Evolutionary conservation across 2,888 invertebrate species (phyloP).

Genomic region (Cataglyphis altisquamis): DNA sequence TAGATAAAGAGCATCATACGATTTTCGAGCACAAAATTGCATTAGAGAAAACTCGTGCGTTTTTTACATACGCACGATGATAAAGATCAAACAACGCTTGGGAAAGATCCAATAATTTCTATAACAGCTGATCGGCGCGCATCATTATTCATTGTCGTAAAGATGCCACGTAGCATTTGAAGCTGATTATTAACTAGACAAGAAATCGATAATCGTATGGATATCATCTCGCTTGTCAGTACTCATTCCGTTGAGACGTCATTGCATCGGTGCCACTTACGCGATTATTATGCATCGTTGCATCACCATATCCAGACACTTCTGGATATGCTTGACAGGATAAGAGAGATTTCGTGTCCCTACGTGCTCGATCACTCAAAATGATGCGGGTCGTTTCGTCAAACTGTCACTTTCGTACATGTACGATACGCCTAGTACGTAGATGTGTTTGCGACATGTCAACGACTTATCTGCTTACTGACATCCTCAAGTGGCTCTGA

Average conservation of each 20-base stretch:
- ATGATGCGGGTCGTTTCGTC: constrained; percentile 66
- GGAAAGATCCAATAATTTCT: neutral
- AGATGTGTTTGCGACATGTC: constrained; percentile 68
- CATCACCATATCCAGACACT: constrained; percentile 15
- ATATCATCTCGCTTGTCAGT: constrained; percentile 19
- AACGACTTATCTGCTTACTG: constrained; percentile 72
- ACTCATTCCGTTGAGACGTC: constrained; percentile 23
- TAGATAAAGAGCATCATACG: neutral
- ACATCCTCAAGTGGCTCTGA: constrained; percentile 62
- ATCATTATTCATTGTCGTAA: neutral
- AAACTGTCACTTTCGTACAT: constrained; percentile 63
- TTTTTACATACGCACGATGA: neutral
- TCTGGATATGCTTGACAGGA: constrained; percentile 47
- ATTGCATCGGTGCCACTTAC: constrained; percentile 19
- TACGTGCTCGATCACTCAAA: constrained; percentile 65
- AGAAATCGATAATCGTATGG: constrained; percentile 36
- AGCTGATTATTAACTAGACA: constrained; percentile 25
- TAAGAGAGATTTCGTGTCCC: constrained; percentile 62
- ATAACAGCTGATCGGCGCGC: neutral
- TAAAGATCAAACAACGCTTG: neutral
- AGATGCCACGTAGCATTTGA: neutral
- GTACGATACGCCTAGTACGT: constrained; percentile 22
- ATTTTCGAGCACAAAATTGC: neutral
- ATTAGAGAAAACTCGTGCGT: neutral
- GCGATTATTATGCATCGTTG: constrained; percentile 6